Conservation (phyloP, 2,113 vertebrate genomes). For the Xiphophorus hellerii region DNA sequence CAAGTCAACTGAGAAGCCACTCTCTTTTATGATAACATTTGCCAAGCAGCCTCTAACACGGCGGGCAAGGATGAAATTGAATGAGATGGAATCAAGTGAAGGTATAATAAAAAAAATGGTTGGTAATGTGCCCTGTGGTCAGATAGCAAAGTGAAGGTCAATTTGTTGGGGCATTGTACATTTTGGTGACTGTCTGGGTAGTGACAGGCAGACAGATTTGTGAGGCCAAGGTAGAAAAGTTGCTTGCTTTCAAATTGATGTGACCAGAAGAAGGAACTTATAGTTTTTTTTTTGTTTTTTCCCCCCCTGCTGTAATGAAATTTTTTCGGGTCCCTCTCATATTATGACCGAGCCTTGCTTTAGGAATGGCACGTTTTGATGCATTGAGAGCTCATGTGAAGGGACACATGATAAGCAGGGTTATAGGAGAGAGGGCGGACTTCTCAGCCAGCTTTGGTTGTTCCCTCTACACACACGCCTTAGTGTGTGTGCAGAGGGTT, state of each 20-base stretch:
- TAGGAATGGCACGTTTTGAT: slow-evolving; percentile 59
- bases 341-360: slow-evolving; percentile 43
- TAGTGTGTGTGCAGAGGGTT: background rate
- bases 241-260: slow-evolving; percentile 63
- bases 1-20: slow-evolving; percentile 65
- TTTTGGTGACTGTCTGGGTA: slow-evolving; percentile 45
- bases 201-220: slow-evolving; percentile 51
- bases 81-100: slow-evolving; percentile 66
- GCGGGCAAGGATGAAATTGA: slow-evolving; percentile 46
- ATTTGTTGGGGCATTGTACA: slow-evolving; percentile 26
- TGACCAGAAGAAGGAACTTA: slow-evolving; percentile 42
- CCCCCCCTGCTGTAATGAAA: slow-evolving; percentile 51
- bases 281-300: slow-evolving; percentile 22
- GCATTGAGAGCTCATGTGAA: slow-evolving; percentile 69
- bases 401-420: slow-evolving; percentile 46
- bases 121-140: slow-evolving; percentile 53
- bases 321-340: slow-evolving; percentile 29
- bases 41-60: slow-evolving; percentile 42
- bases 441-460: background rate
- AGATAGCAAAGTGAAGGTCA: slow-evolving; percentile 69
- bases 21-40: slow-evolving; percentile 68
- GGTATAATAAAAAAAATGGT: background rate
- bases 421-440: background rate
- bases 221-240: slow-evolving; percentile 49
- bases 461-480: background rate